A percentile compares a stretch with the other conserved stretches of the same genome.
Evolutionary conservation across 1,140 invertebrate species (phyloP).

Genomic region (Drosophila equinoxialis): DNA sequence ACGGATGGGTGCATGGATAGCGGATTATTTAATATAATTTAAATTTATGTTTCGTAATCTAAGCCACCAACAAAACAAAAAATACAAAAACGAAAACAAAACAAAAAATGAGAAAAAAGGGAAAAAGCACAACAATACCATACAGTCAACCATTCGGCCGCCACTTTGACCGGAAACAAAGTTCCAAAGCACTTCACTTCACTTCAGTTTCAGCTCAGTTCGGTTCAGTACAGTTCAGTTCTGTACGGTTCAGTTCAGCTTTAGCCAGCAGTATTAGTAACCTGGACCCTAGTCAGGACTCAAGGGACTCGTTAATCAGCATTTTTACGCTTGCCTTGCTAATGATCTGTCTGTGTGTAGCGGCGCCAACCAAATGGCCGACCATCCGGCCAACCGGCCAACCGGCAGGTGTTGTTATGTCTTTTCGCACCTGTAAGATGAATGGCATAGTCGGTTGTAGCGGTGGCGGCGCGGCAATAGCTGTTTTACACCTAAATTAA

Average conservation of each 20-base stretch:
- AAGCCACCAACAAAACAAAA: conserved; percentile 22
- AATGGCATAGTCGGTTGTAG: conserved; percentile 19
- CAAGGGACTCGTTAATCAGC: conserved; percentile 77
- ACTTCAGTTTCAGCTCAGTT: conserved; percentile 2
- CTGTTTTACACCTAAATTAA: conserved; percentile 58
- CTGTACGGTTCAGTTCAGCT: conserved; percentile 9
- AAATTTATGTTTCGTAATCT: conserved; percentile 75
- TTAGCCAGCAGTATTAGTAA: conserved; percentile 6
- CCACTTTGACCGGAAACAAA: conserved; percentile 38
- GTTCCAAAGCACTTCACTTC: conserved; percentile 4
- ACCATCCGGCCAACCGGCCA: background rate
- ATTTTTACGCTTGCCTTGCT: conserved; percentile 77
- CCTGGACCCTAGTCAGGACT: conserved; percentile 41
- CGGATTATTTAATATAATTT: conserved; percentile 75
- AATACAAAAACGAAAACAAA: background rate
- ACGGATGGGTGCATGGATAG: background rate
- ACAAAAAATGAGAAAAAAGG: conserved; percentile 9
- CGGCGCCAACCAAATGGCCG: background rate
- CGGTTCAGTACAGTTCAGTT: background rate
- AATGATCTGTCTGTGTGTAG: conserved; percentile 70
- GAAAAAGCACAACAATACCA: conserved; percentile 19
- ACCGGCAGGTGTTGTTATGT: conserved; percentile 30
- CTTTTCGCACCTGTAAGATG: conserved; percentile 47
- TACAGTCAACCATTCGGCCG: conserved; percentile 20
- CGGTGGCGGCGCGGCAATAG: conserved; percentile 31